Evolutionary conservation across 2,888 invertebrate species (phyloP).

Genomic region (Heliothis peltigera): DNA sequence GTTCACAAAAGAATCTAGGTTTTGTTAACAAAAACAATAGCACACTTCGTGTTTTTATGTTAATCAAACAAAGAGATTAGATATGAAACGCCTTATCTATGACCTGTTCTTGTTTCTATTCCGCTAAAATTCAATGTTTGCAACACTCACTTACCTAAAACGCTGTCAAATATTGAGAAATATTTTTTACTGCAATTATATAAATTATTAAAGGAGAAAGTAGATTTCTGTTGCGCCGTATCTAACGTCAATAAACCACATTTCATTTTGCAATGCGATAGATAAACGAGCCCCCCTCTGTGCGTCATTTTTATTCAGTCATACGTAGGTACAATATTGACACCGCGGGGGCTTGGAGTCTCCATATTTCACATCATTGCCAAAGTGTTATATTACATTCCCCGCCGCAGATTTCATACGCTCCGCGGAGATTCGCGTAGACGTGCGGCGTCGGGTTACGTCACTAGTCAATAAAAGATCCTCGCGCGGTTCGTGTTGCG

Average conservation of each 20-base stretch:
- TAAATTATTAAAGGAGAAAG: neutral
- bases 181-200: neutral
- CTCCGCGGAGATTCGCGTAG: constrained; percentile 77
- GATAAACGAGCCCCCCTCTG: constrained; percentile 2
- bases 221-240: neutral
- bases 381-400: constrained; percentile 75
- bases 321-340: constrained; percentile 44
- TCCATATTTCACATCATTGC: constrained; percentile 63
- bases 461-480: constrained; percentile 75
- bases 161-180: neutral
- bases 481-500: constrained; percentile 71
- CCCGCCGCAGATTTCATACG: constrained; percentile 78
- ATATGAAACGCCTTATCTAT: constrained; percentile 40
- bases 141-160: neutral
- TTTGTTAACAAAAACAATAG: constrained; percentile 21
- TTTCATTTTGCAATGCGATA: neutral
- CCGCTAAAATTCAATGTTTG: neutral
- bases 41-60: constrained; percentile 15
- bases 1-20: constrained; percentile 17
- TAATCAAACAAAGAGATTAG: constrained; percentile 40
- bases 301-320: constrained; percentile 29
- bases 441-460: constrained; percentile 78
- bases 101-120: constrained; percentile 23
- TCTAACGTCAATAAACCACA: constrained; percentile 3
- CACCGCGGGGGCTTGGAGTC: constrained; percentile 45